phyloP scores from a whole-genome alignment of 1,140 invertebrate species.

The Colletes latitarsis region DNA sequence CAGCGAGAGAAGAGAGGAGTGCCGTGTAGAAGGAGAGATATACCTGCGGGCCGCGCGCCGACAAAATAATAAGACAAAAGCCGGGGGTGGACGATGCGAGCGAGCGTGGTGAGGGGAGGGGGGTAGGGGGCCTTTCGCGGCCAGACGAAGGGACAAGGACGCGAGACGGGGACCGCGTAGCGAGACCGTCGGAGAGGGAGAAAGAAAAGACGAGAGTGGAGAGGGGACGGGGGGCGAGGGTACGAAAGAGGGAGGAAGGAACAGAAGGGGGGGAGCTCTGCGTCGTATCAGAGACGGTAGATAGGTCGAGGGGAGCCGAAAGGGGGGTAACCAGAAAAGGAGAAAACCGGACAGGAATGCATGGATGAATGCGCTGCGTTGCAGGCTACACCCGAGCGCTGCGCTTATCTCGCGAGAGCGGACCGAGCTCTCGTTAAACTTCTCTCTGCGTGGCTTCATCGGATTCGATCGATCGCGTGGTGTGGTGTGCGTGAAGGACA shows the following conservation, averaged over 20 bases:
- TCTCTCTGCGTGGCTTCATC: conserved; percentile 38
- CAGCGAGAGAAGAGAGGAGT: conserved; percentile 52
- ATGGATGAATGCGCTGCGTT: conserved; percentile 59
- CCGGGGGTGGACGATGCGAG: conserved; percentile 57
- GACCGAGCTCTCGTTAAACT: conserved; percentile 58
- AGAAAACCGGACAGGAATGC: conserved; percentile 69
- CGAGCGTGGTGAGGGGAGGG: conserved; percentile 3
- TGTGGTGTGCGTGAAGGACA: background rate
- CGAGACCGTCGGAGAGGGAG: background rate
- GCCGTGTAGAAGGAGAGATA: conserved; percentile 62
- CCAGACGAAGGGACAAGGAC: background rate
- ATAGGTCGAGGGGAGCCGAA: conserved; percentile 27
- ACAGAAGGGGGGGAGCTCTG: conserved; percentile 23
- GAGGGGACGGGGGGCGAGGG: background rate
- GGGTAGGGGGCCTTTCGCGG: background rate
- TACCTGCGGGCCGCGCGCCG: conserved; percentile 64
- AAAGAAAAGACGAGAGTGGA: conserved; percentile 1
- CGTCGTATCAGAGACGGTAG: conserved; percentile 42
- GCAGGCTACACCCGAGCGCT: conserved; percentile 38
- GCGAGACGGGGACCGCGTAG: background rate
- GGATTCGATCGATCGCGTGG: conserved; percentile 8
- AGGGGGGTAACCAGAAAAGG: conserved; percentile 46
- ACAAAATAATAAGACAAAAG: conserved; percentile 76
- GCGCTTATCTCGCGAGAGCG: conserved; percentile 54
- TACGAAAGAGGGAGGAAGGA: conserved; percentile 18